Evolutionary conservation across 37 sponge, comb jelly and placozoan species (phyloP), one percentile per base, ranked within the genome.

Genomic region (Chondrosia reniformis): DNA sequence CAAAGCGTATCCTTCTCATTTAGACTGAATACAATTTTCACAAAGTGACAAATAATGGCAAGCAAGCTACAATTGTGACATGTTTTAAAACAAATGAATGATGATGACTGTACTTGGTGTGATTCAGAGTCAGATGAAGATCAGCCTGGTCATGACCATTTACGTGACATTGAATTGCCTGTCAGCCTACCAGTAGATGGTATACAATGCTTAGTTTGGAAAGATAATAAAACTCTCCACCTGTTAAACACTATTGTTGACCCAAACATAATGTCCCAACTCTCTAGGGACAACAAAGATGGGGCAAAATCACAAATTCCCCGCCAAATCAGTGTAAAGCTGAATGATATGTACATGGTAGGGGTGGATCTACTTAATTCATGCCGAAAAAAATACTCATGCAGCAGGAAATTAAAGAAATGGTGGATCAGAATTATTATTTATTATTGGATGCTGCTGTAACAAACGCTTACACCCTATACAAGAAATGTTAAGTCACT

Each of bases 361-460:
- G 76, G 76, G 12, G 76, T 75, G 19, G 76, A 75, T 75, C 7
- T 75, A 10, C 52, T 75, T 8, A 55, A 75, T 49, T 55, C 54
- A 2, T 3, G 76, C 13, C 32, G 76, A 2, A 75, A 49, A 31
- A 49, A 54, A 15, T 75, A 75, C 28, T 55, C 55, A 1, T 28
- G 54, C 24, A 75, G 76, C 76, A 2, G 76, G 0, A 75, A 75
- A 9, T 37, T 27, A 6, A 45, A 37, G 54, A 75, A 75, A 55
- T 75, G 54, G 54, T 46, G 76, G 54, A 1, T 32, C n/a, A 27
- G 34, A 36, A 15, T 75, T 75, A 12, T 9, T 75, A 31, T 33
- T 49, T 55, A 19, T 25, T 55, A 4, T 22, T 75, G 2, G 76
- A 75, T 21, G 37, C 22, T 6, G 41, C 72, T 1, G 41, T 38